Base-by-base conservation (phyloP, 2,797 vertebrate genomes). In the Mus spretus region DNA sequence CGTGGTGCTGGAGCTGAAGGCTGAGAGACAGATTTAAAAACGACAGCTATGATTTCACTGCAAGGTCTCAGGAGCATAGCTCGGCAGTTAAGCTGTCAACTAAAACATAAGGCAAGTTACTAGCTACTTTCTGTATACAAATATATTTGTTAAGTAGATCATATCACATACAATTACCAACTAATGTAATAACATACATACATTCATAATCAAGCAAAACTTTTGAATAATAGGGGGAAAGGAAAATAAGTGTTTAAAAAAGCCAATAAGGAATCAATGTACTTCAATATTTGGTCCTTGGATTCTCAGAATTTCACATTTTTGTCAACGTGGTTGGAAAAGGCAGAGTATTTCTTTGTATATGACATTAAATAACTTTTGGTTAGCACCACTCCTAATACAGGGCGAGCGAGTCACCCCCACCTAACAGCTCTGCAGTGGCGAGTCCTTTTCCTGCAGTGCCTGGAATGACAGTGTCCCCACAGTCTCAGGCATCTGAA, bases 1-100 rank as follows among this genome's bases (percentile, higher is more conserved):
- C 99, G 0, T 99, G 99, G 75, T 99, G 98, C 97, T 99, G 99
- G 92, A 99, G 97, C 96, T 99, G 99, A 95, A 99, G 99, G 98
- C 99, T 99, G 97, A 77, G 96, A 57, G 0, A 91, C 0, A 90
- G 89, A 53, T 79, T 78, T 93, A 77, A 83, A 82, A 78, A 82
- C 1, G 7, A 78, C 4, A 95, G n/a, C 65, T 96, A 65, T 74
- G n/a, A 40, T 59, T 10, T 88, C n/a, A 37, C 44, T 67, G 61
- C 15, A 20, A 65, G 44, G 44, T 70, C 87, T 78, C 77, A 61
- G 28, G 20, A 53, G 9, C 26, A 26, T 26, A 57, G 31, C 65
- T 95, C 47, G 94, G 19, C 74, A 89, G 20, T 47, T 67, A 70
- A 55, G 90, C 31, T 80, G 70, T 37, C 34, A 67, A 63, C n/a